Percentiles rank a stretch among this genome's conserved stretches.
Evolutionary conservation across 2,113 vertebrate genomes (phyloP).

Genomic region (Aldabrachelys gigantea): DNA sequence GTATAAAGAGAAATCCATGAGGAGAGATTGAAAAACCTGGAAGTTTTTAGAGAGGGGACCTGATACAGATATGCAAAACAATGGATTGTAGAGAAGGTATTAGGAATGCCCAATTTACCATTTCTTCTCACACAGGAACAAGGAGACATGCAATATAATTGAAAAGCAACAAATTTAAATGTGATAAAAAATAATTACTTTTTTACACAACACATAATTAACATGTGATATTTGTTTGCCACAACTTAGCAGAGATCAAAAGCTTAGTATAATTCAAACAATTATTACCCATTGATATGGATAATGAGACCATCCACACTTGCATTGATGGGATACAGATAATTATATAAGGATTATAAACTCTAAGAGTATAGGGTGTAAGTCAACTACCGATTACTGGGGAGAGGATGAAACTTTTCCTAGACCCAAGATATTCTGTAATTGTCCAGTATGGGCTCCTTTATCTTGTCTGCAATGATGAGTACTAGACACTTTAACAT

Average conservation of each 20-base stretch:
- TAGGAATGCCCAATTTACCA: slow-evolving; percentile 1
- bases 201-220: not conserved
- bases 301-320: not conserved
- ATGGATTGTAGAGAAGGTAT: slow-evolving; percentile 18
- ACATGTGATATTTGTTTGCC: not conserved
- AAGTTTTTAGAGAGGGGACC: slow-evolving; percentile 1
- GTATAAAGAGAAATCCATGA: slow-evolving; percentile 3
- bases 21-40: slow-evolving; percentile 8
- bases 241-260: not conserved
- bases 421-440: not conserved
- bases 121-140: slow-evolving; percentile 24
- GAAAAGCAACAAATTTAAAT: not conserved
- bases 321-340: not conserved
- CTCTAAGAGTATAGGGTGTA: not conserved
- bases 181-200: not conserved
- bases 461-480: not conserved
- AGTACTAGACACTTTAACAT: not conserved
- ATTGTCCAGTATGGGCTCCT: not conserved
- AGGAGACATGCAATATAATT: slow-evolving; percentile 12
- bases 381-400: not conserved
- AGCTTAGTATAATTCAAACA: not conserved
- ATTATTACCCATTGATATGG: not conserved
- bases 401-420: not conserved
- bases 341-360: not conserved
- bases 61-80: slow-evolving; percentile 14